phyloP scores from a whole-genome alignment of 2,888 invertebrate genomes.

The Parnassius apollo region DNA sequence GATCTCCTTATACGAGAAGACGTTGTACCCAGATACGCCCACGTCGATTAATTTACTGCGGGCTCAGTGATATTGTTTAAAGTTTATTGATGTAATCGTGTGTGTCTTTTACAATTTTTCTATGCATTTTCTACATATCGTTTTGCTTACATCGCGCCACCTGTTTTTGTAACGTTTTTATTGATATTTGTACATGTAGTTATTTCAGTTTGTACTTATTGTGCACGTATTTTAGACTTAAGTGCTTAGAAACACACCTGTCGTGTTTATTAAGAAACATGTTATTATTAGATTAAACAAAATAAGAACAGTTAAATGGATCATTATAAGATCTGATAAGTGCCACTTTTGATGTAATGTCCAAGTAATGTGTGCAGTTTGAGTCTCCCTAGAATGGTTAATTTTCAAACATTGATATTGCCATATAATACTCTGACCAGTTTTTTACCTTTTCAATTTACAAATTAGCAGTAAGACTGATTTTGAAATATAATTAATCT shows the following conservation, averaged over 20 bases:
- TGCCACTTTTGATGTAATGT: constrained; percentile 2
- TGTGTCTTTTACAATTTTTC: constrained; percentile 26
- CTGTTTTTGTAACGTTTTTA: constrained; percentile 23
- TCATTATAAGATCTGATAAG: constrained; percentile 19
- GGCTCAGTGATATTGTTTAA: constrained; percentile 13
- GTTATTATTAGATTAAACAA: constrained; percentile 9
- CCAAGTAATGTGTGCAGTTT: constrained; percentile 13
- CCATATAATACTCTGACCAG: constrained; percentile 13
- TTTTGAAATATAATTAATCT: constrained; percentile 6
- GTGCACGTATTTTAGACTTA: constrained; percentile 27
- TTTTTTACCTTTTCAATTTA: constrained; percentile 22
- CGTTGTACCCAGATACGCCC: constrained; percentile 87
- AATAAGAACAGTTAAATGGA: constrained; percentile 15
- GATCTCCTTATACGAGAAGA: constrained; percentile 88
- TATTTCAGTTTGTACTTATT: constrained; percentile 31
- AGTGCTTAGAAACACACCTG: constrained; percentile 19
- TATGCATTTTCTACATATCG: constrained; percentile 15
- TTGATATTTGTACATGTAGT: constrained; percentile 23
- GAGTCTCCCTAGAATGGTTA: not conserved
- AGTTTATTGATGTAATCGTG: constrained; percentile 23
- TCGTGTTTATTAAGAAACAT: constrained; percentile 23
- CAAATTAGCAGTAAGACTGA: constrained; percentile 15
- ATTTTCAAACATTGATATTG: constrained; percentile 9
- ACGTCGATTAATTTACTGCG: constrained; percentile 84
- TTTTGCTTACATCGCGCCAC: constrained; percentile 16